phyloP scores from a whole-genome alignment of 37 sponge, comb jelly and placozoan species.

The Spongilla lacustris region DNA sequence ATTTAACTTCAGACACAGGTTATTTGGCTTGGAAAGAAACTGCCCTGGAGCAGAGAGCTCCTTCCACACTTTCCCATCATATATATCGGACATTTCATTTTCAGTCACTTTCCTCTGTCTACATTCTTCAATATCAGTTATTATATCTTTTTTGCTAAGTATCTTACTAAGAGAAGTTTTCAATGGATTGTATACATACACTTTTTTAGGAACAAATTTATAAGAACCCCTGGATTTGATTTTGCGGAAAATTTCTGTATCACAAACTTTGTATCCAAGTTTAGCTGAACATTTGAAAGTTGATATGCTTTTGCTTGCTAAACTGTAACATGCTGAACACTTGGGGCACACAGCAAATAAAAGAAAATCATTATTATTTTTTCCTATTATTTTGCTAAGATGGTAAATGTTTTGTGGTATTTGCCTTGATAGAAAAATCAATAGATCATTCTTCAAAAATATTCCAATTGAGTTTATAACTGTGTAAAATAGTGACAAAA shows the following conservation, averaged over 20 bases:
- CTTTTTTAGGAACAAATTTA: slow-evolving; percentile 18
- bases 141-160: neutral
- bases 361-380: neutral
- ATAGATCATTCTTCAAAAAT: no score
- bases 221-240: neutral
- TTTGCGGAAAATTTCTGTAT: slow-evolving; percentile 5
- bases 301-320: neutral
- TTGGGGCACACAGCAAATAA: slow-evolving; percentile 38
- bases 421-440: no score
- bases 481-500: no score
- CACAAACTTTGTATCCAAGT: neutral
- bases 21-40: slow-evolving; percentile 9
- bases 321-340: slow-evolving; percentile 21
- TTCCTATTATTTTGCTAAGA: neutral
- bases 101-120: neutral
- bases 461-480: no score
- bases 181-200: slow-evolving; percentile 17
- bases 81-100: slow-evolving; percentile 27
- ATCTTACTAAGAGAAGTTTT: slow-evolving; percentile 14
- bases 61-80: slow-evolving; percentile 57
- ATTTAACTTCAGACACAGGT: slow-evolving; percentile 49
- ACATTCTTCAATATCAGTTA: slow-evolving; percentile 47
- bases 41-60: neutral
- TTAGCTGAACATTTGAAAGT: neutral
- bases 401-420: neutral